Conservation (phyloP, 2,113 vertebrate species). For the Toxostoma redivivum region DNA sequence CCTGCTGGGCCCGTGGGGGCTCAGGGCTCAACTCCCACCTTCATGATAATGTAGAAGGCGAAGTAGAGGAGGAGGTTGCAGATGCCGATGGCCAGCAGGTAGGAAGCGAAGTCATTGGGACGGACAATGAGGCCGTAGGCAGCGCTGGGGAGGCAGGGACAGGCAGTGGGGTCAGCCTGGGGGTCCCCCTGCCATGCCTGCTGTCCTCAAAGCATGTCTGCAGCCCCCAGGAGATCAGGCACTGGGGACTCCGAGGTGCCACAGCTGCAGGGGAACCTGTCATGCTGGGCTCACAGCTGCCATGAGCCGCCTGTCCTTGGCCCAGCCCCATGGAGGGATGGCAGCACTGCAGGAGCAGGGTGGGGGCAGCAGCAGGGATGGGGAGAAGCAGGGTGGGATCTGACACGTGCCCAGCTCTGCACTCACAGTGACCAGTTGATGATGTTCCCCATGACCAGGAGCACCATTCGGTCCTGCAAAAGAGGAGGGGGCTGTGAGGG, state of each 20-base stretch:
- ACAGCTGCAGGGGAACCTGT: background rate
- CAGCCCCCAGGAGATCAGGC: background rate
- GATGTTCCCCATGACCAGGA: constrained; percentile 95
- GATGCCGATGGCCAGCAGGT: constrained; percentile 95
- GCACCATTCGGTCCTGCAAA: constrained; percentile 92
- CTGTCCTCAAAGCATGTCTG: background rate
- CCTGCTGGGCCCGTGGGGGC: fast-evolving
- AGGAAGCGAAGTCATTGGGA: constrained; percentile 96
- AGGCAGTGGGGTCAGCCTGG: background rate
- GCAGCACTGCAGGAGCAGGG: background rate
- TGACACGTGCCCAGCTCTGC: background rate
- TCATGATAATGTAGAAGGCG: constrained; percentile 99
- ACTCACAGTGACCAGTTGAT: constrained; percentile 99
- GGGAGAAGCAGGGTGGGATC: background rate
- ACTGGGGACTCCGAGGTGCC: background rate
- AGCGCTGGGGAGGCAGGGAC: constrained; percentile 71
- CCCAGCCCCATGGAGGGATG: fast-evolving
- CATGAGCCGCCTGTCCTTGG: background rate
- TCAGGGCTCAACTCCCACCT: constrained; percentile 67
- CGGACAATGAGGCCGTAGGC: constrained; percentile 90
- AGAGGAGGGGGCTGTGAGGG: background rate
- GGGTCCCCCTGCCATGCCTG: fast-evolving
- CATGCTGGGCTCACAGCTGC: background rate
- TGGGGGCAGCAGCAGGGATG: background rate
- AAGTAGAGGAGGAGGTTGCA: constrained; percentile 98